A percentile compares a stretch with the other conserved stretches of the same genome.
Evolutionary conservation across 2,797 vertebrate genomes (phyloP).

Genomic region (Cuniculus paca): DNA sequence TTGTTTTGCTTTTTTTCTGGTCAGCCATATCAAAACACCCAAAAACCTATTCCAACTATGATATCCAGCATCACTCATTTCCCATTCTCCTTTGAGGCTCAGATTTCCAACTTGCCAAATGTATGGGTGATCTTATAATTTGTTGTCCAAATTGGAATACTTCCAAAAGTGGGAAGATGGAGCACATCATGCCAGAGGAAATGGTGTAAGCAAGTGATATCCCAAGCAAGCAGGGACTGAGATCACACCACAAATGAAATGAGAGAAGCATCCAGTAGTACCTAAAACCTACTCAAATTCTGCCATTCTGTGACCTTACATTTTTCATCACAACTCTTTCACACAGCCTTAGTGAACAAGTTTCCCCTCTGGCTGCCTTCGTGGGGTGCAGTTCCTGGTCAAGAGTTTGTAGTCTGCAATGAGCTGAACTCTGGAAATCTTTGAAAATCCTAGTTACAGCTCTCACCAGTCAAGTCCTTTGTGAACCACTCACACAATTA

Average conservation of each 20-base stretch:
- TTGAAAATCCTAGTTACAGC: neutral
- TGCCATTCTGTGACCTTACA: neutral
- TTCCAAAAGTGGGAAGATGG: neutral
- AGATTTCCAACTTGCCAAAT: conserved; percentile 21
- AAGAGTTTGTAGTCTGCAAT: neutral
- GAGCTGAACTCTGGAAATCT: neutral
- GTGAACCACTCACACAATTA: neutral
- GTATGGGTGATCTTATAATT: neutral
- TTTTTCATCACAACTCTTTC: neutral
- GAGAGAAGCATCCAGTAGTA: neutral
- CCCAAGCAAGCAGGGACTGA: neutral
- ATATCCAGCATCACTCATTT: neutral
- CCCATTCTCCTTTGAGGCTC: neutral
- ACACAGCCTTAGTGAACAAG: neutral
- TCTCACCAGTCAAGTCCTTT: neutral
- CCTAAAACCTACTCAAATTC: neutral
- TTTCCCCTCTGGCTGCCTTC: neutral
- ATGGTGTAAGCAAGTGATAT: neutral
- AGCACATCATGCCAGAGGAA: neutral
- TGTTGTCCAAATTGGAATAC: neutral
- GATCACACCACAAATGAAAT: neutral
- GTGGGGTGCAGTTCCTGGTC: neutral
- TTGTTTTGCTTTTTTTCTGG: neutral
- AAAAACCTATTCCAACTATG: neutral
- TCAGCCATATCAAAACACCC: neutral